Evolutionary conservation across 2,113 vertebrate genomes (phyloP).

Genomic region (Spea multiplicata): DNA sequence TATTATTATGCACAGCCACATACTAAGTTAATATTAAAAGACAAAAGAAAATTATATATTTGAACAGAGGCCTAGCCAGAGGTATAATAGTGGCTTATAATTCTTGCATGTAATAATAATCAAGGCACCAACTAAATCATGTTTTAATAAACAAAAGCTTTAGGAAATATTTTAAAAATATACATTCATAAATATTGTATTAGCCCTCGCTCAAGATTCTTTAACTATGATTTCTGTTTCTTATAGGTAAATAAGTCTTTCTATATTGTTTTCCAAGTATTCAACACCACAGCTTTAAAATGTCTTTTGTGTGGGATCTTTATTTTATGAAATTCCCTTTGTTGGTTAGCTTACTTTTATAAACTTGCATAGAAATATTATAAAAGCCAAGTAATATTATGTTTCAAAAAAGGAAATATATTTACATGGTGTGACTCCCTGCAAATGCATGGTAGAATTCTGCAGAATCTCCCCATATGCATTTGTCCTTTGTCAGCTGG

Average conservation of each 20-base stretch:
- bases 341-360: background rate
- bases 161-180: background rate
- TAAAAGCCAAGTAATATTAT: background rate
- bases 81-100: background rate
- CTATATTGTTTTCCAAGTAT: background rate
- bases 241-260: background rate
- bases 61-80: conserved; percentile 11
- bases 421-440: too few species aligned
- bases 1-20: conserved; percentile 28
- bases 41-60: conserved; percentile 27
- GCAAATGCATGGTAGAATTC: background rate
- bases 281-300: background rate
- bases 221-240: background rate
- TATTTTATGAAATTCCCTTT: background rate
- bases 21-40: conserved; percentile 24
- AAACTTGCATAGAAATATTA: too few species aligned
- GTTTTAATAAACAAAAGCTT: conserved; percentile 10
- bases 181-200: background rate
- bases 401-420: background rate
- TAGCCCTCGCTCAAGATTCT: background rate
- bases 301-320: background rate
- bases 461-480: background rate
- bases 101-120: conserved; percentile 17
- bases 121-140: conserved; percentile 13
- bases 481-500: too few species aligned